Percentiles rank a stretch among this genome's conserved stretches.
These are phyloP conservation scores for Drosophila paulistorum DNA, from an alignment of 1,140 invertebrate species.

Conservation along the genomic window DNA sequence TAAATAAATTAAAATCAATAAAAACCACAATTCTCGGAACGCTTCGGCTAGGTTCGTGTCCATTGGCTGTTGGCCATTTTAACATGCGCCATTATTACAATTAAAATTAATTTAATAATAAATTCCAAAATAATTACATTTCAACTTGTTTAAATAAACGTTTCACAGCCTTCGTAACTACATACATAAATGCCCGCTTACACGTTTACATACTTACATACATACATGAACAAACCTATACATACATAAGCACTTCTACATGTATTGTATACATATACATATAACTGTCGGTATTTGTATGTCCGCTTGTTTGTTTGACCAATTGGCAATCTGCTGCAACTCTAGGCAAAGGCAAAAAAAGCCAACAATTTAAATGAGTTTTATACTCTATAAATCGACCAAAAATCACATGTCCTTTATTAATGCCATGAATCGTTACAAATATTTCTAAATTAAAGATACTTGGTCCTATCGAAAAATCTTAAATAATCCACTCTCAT, in stretches of 20 bases:
- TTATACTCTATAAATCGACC: not conserved
- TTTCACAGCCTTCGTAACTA: constrained; percentile 43
- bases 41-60: not conserved
- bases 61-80: constrained; percentile 53
- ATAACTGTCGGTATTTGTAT: constrained; percentile 13
- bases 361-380: constrained; percentile 41
- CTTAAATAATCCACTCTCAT: too few species aligned
- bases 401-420: not conserved
- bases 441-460: too few species aligned
- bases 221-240: constrained; percentile 15
- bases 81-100: constrained; percentile 79
- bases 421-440: not conserved
- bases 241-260: constrained; percentile 4
- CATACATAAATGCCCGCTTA: constrained; percentile 20
- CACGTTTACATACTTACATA: not conserved
- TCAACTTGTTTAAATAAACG: constrained; percentile 78
- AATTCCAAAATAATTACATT: constrained; percentile 82
- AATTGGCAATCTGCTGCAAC: constrained; percentile 58
- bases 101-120: constrained; percentile 83
- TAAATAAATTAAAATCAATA: constrained; percentile 81
- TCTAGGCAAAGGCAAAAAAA: constrained; percentile 30
- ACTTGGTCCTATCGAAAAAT: too few species aligned
- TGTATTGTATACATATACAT: constrained; percentile 32
- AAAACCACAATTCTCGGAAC: constrained; percentile 53
- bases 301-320: constrained; percentile 30